Evolutionary conservation across 2,888 invertebrate species (phyloP).

Genomic region (Diarsia brunnea): DNA sequence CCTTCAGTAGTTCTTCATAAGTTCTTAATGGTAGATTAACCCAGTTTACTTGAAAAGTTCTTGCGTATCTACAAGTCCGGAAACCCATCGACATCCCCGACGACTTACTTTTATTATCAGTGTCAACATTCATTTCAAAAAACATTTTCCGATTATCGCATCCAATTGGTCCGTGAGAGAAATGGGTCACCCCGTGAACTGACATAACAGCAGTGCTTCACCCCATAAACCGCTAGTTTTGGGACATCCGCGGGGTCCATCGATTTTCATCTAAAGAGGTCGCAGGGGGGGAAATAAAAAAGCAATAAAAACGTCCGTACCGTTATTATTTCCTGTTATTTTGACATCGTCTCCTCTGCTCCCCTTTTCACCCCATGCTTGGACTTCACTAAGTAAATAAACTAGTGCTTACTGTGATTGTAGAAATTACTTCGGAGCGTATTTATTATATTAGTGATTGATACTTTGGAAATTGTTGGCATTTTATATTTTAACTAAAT

Average conservation of each 20-base stretch:
- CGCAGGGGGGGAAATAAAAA: slow-evolving; percentile 68
- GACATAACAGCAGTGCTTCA: slow-evolving; percentile 24
- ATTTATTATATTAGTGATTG: neutral
- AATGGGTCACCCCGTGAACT: slow-evolving; percentile 43
- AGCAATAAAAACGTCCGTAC: slow-evolving; percentile 67
- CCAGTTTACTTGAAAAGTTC: neutral
- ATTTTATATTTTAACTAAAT: neutral
- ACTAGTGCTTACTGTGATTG: slow-evolving; percentile 33
- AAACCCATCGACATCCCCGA: neutral
- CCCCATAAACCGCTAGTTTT: slow-evolving; percentile 50
- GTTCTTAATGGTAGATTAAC: neutral
- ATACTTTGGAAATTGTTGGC: neutral
- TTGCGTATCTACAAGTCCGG: neutral
- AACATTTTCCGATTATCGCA: slow-evolving; percentile 23
- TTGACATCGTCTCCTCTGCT: slow-evolving; percentile 44
- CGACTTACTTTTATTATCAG: neutral
- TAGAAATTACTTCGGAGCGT: neutral
- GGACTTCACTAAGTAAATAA: slow-evolving; percentile 50
- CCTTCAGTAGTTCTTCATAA: neutral
- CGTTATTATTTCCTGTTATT: slow-evolving; percentile 75
- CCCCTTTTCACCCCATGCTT: slow-evolving; percentile 8
- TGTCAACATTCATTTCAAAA: slow-evolving; percentile 19
- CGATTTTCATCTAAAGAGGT: slow-evolving; percentile 54
- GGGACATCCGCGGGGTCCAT: slow-evolving; percentile 48
- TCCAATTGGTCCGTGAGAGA: slow-evolving; percentile 7